Evolutionary conservation across 37 sponge, comb jelly and placozoan species (phyloP).

Genomic region (Hexactinellida sp.): DNA sequence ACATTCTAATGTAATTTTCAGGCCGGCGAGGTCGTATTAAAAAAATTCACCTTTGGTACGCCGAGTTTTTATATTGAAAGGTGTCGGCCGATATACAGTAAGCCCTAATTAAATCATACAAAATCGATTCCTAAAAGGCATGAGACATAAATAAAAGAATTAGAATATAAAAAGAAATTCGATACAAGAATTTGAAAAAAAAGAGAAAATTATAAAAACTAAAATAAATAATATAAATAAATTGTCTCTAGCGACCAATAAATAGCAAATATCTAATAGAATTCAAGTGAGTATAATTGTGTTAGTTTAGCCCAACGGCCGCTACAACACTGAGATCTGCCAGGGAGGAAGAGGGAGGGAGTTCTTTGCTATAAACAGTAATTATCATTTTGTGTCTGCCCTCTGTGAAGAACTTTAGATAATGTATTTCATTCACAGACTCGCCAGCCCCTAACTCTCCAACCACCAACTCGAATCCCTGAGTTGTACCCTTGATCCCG

Average conservation of each 20-base stretch:
- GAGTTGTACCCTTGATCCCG: not conserved
- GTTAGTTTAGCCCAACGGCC: slow-evolving; percentile 1
- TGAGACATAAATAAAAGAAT: not conserved
- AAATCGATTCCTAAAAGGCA: no score
- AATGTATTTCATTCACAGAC: slow-evolving; percentile 4
- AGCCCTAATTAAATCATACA: no score
- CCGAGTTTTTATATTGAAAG: no score
- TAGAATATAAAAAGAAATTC: not conserved
- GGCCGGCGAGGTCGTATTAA: no score
- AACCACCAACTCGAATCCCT: not conserved
- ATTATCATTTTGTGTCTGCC: slow-evolving; percentile 3
- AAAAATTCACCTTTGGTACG: no score
- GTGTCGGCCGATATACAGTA: no score
- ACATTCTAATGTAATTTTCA: no score
- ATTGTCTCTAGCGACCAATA: not conserved
- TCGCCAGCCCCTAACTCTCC: not conserved
- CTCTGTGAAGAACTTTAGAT: not conserved
- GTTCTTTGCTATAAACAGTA: not conserved
- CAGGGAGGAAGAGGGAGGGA: not conserved
- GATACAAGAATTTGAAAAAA: not conserved
- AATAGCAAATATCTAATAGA: no score
- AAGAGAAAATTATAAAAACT: not conserved
- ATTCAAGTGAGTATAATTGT: no score
- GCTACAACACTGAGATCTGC: not conserved
- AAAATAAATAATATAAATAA: not conserved